Evolutionary conservation across 2,888 invertebrate genomes (phyloP).

Genomic region (Cosmorhoe ocellata): DNA sequence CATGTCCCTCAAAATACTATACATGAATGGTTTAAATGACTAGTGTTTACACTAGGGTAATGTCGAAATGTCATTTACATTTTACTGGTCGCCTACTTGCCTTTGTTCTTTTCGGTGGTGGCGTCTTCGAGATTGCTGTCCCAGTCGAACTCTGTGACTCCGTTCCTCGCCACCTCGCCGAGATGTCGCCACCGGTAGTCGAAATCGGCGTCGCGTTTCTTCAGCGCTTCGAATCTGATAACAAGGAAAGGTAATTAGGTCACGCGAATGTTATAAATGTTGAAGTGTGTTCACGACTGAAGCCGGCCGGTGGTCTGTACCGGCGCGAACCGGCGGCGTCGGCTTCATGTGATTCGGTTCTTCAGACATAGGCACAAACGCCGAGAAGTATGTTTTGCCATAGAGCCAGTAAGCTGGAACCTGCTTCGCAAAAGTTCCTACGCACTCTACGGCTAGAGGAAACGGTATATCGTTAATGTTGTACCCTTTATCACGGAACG

Average conservation of each 20-base stretch:
- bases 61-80: constrained; percentile 23
- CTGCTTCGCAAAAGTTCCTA: background rate
- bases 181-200: constrained; percentile 91
- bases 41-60: constrained; percentile 57
- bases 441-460: constrained; percentile 9
- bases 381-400: too few relatives aligned
- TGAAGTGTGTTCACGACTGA: background rate
- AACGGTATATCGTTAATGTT: constrained; percentile 22
- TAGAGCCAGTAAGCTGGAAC: background rate
- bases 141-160: constrained; percentile 94
- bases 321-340: background rate
- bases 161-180: constrained; percentile 89
- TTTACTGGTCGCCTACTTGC: constrained; percentile 53
- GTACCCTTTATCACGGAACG: constrained; percentile 20
- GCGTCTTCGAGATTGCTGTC: constrained; percentile 90
- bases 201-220: constrained; percentile 91
- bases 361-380: too few relatives aligned
- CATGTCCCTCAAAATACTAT: constrained; percentile 23
- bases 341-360: too few relatives aligned
- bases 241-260: constrained; percentile 35
- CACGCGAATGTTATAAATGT: constrained; percentile 18
- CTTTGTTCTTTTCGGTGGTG: constrained; percentile 73
- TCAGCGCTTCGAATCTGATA: constrained; percentile 89
- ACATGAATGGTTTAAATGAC: constrained; percentile 45
- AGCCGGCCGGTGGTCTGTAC: background rate